Evolutionary conservation across 35 echinoderm and acorn worm genomes (phyloP), one percentile per base, ranked within the genome.

Genomic region (Stichopus chloronotus): DNA sequence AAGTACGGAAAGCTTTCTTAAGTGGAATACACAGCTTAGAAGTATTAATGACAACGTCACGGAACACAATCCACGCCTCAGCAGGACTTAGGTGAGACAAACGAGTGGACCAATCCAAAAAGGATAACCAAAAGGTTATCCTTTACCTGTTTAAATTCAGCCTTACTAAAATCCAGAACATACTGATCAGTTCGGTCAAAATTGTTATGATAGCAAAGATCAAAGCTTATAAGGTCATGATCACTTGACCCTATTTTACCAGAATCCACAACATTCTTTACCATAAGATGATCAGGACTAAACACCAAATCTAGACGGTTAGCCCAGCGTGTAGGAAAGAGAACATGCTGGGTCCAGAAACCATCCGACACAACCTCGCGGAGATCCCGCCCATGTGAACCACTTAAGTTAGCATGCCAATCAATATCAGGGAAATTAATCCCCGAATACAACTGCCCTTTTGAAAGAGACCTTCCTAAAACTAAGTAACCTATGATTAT

Each of bases 101-200:
- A 71, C 65, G 65, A 71, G 65, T n/a, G 65, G 65, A 13, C 65
- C 65, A 71, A 71, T 68, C n/a, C n/a, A n/a, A n/a, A n/a, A n/a
- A n/a, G n/a, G n/a, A n/a, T n/a, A n/a, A n/a, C n/a, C n/a, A n/a
- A 71, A 71, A 71, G 65, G 65, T n/a, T 71, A n/a, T 71, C 11
- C 65, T 71, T 11, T 71, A 71, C 65, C 65, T n/a, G 65, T 4
- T n/a, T 71, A 71, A 71, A 71, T 2, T 71, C 65, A 4, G 65
- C 65, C 65, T 71, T 4, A 71, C 65, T 71, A n/a, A 71, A 71
- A 71, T 4, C 65, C n/a, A 71, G 65, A 71, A 71, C 65, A 71
- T 13, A n/a, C 65, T 71, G 11, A 71, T 71, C 65, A 71, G 65
- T 71, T 13, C 65, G n/a, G 65, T 71, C n/a, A n/a, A 13, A 1